Conservation (phyloP, 2,797 vertebrate genomes). For the Siniperca scherzeri region DNA sequence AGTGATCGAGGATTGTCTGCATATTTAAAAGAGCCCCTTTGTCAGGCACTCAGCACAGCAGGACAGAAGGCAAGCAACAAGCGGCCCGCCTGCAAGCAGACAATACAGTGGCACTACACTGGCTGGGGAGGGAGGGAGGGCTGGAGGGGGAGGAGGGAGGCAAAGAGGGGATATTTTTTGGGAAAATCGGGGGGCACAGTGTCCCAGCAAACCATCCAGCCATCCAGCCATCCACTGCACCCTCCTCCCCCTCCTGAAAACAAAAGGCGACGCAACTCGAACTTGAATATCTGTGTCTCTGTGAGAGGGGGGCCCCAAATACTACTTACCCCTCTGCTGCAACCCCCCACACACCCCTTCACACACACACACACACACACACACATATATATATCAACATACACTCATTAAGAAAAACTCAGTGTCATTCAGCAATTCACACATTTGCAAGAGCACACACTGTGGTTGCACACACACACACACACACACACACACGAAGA, state of each 20-base stretch:
- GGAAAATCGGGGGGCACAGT: slow-evolving; percentile 65
- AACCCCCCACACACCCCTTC: slow-evolving; percentile 3
- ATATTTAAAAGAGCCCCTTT: slow-evolving; percentile 86
- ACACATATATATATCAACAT: background rate
- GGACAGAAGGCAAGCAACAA: slow-evolving; percentile 89
- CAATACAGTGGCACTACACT: slow-evolving; percentile 86
- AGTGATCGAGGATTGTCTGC: slow-evolving; percentile 81
- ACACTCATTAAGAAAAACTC: slow-evolving; percentile 28
- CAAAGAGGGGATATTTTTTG: slow-evolving; percentile 30
- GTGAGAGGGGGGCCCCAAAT: slow-evolving; percentile 58
- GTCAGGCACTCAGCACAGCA: slow-evolving; percentile 80
- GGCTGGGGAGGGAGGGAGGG: slow-evolving; percentile 50
- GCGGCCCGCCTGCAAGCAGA: slow-evolving; percentile 82
- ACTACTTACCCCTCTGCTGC: slow-evolving; percentile 46
- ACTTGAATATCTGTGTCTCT: slow-evolving; percentile 84
- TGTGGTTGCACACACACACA: slow-evolving; percentile 3
- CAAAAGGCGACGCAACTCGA: slow-evolving; percentile 85
- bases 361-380: slow-evolving; percentile 29
- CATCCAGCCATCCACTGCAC: slow-evolving; percentile 66
- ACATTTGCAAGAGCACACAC: slow-evolving; percentile 19
- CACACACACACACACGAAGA: background rate
- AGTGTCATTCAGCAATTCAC: slow-evolving; percentile 33
- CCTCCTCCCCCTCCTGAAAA: slow-evolving; percentile 70
- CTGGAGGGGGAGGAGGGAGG: slow-evolving; percentile 22
- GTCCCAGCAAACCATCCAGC: slow-evolving; percentile 77